These are phyloP conservation scores for Marcusenius ussheri DNA, from an alignment of 2,113 vertebrate species.

Conservation along the genomic window DNA sequence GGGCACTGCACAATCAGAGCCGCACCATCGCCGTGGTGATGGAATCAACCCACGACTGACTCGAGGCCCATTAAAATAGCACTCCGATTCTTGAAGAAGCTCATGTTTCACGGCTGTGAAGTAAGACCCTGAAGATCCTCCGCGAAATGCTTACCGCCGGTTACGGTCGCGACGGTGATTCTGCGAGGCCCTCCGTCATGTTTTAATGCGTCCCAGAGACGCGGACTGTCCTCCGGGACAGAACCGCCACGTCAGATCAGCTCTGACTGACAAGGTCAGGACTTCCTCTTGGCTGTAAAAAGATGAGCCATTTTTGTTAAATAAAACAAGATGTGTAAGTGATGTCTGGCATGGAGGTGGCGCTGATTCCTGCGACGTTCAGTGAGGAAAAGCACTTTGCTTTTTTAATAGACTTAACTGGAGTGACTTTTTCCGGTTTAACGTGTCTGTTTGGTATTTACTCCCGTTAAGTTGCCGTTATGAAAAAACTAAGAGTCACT, in stretches of 20 bases:
- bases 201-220: neutral
- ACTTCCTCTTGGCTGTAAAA: constrained; percentile 23
- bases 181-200: neutral
- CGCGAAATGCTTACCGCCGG: neutral
- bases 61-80: neutral
- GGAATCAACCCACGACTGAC: neutral
- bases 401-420: neutral
- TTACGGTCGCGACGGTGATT: neutral
- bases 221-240: neutral
- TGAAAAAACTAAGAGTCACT: neutral
- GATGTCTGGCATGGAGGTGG: neutral
- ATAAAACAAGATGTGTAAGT: constrained; percentile 10
- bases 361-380: neutral
- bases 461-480: neutral
- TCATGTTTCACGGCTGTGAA: neutral
- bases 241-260: constrained; percentile 19
- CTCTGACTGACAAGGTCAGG: constrained; percentile 14
- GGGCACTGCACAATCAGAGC: neutral
- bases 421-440: neutral
- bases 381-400: neutral
- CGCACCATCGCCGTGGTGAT: neutral
- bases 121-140: neutral
- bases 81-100: neutral
- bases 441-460: neutral
- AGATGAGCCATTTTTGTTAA: constrained; percentile 8